Evolutionary conservation across 2,113 vertebrate species (phyloP), one percentile per base, ranked within the genome.

Genomic region (Bothrops jararaca): DNA sequence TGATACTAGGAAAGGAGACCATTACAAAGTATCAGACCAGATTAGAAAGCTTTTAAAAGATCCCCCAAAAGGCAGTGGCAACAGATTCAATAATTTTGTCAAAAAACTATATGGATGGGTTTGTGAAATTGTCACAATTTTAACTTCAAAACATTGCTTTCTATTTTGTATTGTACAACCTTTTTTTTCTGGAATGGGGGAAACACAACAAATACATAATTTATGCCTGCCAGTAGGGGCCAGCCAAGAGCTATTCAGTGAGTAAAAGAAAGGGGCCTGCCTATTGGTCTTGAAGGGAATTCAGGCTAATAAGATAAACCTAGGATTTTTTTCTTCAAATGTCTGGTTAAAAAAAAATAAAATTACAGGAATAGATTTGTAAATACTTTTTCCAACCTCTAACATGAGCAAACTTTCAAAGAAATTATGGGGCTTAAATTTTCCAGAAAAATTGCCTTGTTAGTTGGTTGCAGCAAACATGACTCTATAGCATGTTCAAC

Each of bases 191-290:
- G 18, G 2, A 18, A 18, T 6, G 5, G 24, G 39, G 23, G 2
- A 0, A 53, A 50, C 4, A 74, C 29, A 50, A 74, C 7, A 45
- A 8, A 92, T 91, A 95, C 92, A 94, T 92, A 3, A 23, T 74
- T 88, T 24, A 15, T 0, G 1, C 34, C 88, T 86, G 94, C 92
- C 97, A 91, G 95, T 92, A 97, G 97, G 80, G 95, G 97, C 42
- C 97, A 96, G 94, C 94, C 96, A 94, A 95, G 96, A 94, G 95
- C 96, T 29, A n/a, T 94, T 52, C 89, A 34, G 90, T 89, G n/a
- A 92, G 90, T 56, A 24, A 91, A 91, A 90, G 50, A 48, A 20
- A 20, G 22, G 0, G 34, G 7, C 34, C 26, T n/a, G 7, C 34
- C 26, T n/a, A n/a, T 90, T 45, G 6, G 1, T 88, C 60, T 45